Percentiles rank a stretch among this genome's conserved stretches.
phyloP scores from a whole-genome alignment of 2,113 vertebrate species.

The Phaethon lepturus region DNA sequence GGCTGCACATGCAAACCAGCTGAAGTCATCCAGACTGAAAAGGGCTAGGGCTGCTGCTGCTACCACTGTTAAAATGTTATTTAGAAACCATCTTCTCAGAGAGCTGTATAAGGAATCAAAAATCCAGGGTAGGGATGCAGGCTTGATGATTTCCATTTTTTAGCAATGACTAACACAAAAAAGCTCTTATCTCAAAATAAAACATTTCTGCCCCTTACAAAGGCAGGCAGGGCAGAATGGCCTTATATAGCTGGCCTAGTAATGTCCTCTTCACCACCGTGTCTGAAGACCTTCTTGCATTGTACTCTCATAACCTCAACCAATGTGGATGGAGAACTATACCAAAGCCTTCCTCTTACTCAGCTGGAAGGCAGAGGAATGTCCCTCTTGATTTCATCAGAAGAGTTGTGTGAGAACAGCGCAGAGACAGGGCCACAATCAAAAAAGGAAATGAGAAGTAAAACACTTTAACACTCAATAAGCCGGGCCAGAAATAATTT shows the following conservation, averaged over 20 bases:
- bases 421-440: background rate
- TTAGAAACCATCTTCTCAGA: slow-evolving; percentile 58
- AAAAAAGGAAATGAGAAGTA: background rate
- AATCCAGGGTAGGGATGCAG: background rate
- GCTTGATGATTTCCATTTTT: background rate
- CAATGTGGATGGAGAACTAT: background rate
- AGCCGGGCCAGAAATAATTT: background rate
- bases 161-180: background rate
- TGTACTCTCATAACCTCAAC: background rate
- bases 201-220: slow-evolving; percentile 6
- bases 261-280: background rate
- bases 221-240: background rate
- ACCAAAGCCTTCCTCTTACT: background rate
- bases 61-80: slow-evolving; percentile 39
- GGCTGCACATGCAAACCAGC: slow-evolving; percentile 59
- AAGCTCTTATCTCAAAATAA: background rate
- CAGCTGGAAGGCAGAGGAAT: background rate
- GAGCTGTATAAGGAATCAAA: slow-evolving; percentile 50
- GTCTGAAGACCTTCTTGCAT: background rate
- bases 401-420: background rate
- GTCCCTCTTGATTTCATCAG: background rate
- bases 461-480: background rate
- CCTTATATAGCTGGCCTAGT: background rate
- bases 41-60: slow-evolving; percentile 28
- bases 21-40: slow-evolving; percentile 64